Evolutionary conservation across 64 coral and sea anemone species (phyloP).

Genomic region (Dendrophyllia cribrosa): DNA sequence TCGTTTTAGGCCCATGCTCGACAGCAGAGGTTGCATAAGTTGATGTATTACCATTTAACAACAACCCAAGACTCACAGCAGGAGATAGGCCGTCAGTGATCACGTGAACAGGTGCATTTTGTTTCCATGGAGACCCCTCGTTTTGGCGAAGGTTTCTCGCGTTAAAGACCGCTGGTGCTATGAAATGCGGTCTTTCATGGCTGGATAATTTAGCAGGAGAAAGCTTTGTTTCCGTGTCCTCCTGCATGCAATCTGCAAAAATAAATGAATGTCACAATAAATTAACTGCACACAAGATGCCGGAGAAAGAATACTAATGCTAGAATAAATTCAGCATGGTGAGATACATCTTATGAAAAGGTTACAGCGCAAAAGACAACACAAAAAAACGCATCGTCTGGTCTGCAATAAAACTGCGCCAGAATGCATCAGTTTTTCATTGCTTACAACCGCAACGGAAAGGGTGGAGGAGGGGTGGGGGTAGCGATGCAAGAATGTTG

Average conservation of each 20-base stretch:
- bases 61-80: not conserved
- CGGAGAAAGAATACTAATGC: not conserved
- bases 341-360: not conserved
- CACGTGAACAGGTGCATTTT: not conserved
- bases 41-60: not conserved
- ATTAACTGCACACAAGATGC: not conserved
- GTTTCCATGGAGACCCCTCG: not conserved
- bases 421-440: no score
- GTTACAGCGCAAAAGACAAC: not conserved
- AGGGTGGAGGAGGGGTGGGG: no score
- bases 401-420: no score
- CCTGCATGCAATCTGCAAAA: conserved; percentile 25
- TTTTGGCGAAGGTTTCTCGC: not conserved
- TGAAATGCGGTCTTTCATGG: conserved; percentile 7
- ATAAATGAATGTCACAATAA: not conserved
- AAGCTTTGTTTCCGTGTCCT: not conserved
- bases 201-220: not conserved
- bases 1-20: not conserved
- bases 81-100: not conserved
- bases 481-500: no score
- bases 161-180: not conserved
- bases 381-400: no score
- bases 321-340: not conserved
- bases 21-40: not conserved
- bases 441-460: no score